phyloP scores from a whole-genome alignment of 1,140 invertebrate species.

The Ganaspis sp. region DNA sequence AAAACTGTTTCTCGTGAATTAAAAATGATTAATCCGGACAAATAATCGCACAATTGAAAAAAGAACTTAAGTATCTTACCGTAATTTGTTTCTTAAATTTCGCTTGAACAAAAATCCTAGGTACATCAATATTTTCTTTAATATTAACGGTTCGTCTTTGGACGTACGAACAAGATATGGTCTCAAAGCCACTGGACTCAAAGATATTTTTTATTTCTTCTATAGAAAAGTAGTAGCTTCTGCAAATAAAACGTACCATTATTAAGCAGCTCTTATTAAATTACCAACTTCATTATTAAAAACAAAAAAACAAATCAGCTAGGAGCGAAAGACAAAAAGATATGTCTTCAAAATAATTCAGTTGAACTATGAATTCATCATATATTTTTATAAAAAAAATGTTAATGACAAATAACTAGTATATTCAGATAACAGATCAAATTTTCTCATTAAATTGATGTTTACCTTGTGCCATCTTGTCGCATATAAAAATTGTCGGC shows the following conservation, averaged over 20 bases:
- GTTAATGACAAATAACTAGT: not conserved
- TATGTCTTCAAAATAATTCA: slow-evolving; percentile 61
- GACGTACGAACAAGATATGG: slow-evolving; percentile 84
- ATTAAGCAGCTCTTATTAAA: not conserved
- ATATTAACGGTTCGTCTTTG: slow-evolving; percentile 91
- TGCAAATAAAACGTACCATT: slow-evolving; percentile 63
- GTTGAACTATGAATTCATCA: slow-evolving; percentile 74
- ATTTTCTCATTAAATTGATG: slow-evolving; percentile 32
- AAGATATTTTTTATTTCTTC: slow-evolving; percentile 83
- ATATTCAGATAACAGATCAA: not conserved
- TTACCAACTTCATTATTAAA: not conserved
- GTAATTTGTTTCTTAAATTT: slow-evolving; percentile 83
- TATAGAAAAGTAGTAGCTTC: slow-evolving; percentile 88
- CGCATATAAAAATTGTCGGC: slow-evolving; percentile 96
- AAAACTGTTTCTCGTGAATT: no score
- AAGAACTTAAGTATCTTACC: slow-evolving; percentile 22
- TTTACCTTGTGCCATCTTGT: slow-evolving; percentile 96
- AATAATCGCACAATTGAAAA: not conserved
- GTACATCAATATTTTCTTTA: slow-evolving; percentile 93
- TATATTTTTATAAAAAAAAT: slow-evolving; percentile 7
- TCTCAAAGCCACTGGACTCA: slow-evolving; percentile 82
- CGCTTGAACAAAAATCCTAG: slow-evolving; percentile 93
- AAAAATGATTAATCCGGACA: no score
- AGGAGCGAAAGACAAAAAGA: slow-evolving; percentile 67
- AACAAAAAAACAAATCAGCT: slow-evolving; percentile 57